A percentile compares a stretch with the other conserved stretches of the same genome.
Evolutionary conservation across 1,140 invertebrate species (phyloP).

Genomic region (Pogonus chalceus): DNA sequence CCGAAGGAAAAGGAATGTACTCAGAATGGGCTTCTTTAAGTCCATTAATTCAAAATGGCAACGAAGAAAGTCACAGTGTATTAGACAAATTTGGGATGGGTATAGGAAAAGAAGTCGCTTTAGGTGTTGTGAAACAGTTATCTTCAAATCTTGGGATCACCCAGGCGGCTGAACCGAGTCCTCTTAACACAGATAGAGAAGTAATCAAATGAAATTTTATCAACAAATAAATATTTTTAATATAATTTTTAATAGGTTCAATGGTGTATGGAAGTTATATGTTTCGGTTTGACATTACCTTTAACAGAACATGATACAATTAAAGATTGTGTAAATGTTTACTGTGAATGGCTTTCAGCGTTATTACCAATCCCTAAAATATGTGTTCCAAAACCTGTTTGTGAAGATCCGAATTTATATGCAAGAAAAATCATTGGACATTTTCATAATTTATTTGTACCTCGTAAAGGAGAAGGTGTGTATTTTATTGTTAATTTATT

Average conservation of each 20-base stretch:
- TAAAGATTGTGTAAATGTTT: conserved; percentile 91
- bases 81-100: conserved; percentile 72
- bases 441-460: conserved; percentile 91
- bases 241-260: conserved; percentile 44
- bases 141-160: conserved; percentile 65
- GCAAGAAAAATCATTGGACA: conserved; percentile 85
- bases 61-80: conserved; percentile 62
- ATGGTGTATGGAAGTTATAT: conserved; percentile 90
- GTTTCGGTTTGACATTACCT: conserved; percentile 84
- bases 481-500: conserved; percentile 20
- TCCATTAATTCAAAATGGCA: conserved; percentile 52
- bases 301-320: conserved; percentile 86
- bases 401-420: conserved; percentile 85
- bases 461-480: conserved; percentile 83
- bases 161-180: conserved; percentile 64
- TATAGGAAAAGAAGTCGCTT: conserved; percentile 70
- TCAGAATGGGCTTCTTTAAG: conserved; percentile 75
- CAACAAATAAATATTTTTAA: background rate
- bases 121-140: conserved; percentile 73
- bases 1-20: conserved; percentile 61
- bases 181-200: conserved; percentile 65
- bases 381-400: conserved; percentile 75
- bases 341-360: conserved; percentile 92
- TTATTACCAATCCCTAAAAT: conserved; percentile 71
- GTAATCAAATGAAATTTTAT: conserved; percentile 33